These are phyloP conservation scores for Gonocerus acuteangulatus DNA, from an alignment of 2,888 invertebrate genomes.

Conservation along the genomic window DNA sequence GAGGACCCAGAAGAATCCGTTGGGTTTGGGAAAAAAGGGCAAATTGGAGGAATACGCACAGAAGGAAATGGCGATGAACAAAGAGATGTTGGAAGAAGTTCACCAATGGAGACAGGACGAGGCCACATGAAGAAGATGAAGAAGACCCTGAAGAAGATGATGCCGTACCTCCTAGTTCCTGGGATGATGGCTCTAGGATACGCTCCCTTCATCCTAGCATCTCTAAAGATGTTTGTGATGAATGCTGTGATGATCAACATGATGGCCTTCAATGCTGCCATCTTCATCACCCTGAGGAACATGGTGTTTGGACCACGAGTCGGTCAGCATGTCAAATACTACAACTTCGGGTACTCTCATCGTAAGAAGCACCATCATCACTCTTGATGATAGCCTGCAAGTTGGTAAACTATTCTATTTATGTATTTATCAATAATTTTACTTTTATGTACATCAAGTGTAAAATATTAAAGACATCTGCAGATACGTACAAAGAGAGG, in stretches of 20 bases:
- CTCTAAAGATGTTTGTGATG: conserved; percentile 40
- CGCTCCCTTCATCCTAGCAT: conserved; percentile 31
- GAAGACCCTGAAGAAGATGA: conserved; percentile 23
- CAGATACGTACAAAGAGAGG: no score
- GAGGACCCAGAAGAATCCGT: no score
- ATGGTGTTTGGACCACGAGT: conserved; percentile 40
- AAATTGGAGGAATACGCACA: no score
- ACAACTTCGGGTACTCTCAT: conserved; percentile 39
- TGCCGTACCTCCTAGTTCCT: conserved; percentile 33
- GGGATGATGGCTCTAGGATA: conserved; percentile 32
- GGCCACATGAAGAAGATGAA: not conserved
- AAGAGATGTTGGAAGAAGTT: no score
- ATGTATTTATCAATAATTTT: no score
- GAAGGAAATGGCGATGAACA: no score
- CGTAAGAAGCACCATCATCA: conserved; percentile 15
- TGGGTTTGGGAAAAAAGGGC: no score
- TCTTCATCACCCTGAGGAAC: conserved; percentile 40
- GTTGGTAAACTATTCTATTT: no score
- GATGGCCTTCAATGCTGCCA: conserved; percentile 40
- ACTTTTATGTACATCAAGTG: no score
- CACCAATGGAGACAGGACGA: not conserved
- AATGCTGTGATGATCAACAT: conserved; percentile 40
- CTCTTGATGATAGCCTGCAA: no score
- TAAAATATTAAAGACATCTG: no score
- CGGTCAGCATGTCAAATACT: conserved; percentile 38